A percentile compares a stretch with the other conserved stretches of the same genome.
These are phyloP conservation scores for Fragum whitleyi DNA, from an alignment of 2,888 invertebrate species.

Conservation along the genomic window DNA sequence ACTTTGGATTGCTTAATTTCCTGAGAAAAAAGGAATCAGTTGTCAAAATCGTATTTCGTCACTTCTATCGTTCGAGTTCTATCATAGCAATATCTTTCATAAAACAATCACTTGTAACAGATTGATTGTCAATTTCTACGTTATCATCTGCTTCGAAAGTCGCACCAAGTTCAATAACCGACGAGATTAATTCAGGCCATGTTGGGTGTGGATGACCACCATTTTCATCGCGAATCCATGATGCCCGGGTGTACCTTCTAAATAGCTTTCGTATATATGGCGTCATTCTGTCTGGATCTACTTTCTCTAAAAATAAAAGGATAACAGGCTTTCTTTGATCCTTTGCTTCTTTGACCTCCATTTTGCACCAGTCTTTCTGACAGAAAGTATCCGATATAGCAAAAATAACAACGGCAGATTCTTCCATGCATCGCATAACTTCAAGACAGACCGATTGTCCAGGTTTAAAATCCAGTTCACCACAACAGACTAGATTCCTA, in stretches of 20 bases:
- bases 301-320: slow-evolving; percentile 27
- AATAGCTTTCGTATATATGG: slow-evolving; percentile 24
- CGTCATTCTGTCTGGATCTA: slow-evolving; percentile 22
- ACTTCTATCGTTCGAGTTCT: too few species aligned
- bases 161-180: slow-evolving; percentile 25
- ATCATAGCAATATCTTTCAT: too few species aligned
- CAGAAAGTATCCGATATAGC: slow-evolving; percentile 31
- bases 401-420: slow-evolving; percentile 27
- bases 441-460: slow-evolving; percentile 21
- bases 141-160: not conserved
- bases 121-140: too few species aligned
- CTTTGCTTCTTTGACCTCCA: slow-evolving; percentile 27
- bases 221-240: slow-evolving; percentile 34
- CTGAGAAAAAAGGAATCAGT: too few species aligned
- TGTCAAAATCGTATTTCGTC: too few species aligned
- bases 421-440: slow-evolving; percentile 36
- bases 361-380: slow-evolving; percentile 35
- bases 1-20: too few species aligned
- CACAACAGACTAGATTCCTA: slow-evolving; percentile 20
- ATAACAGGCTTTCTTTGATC: slow-evolving; percentile 29
- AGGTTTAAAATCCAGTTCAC: slow-evolving; percentile 29
- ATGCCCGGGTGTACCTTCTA: slow-evolving; percentile 29
- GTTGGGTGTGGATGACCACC: slow-evolving; percentile 25
- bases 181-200: slow-evolving; percentile 20
- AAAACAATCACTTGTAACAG: too few species aligned